Evolutionary conservation across 1,140 invertebrate genomes (phyloP).

Genomic region (Halictus rubicundus): DNA sequence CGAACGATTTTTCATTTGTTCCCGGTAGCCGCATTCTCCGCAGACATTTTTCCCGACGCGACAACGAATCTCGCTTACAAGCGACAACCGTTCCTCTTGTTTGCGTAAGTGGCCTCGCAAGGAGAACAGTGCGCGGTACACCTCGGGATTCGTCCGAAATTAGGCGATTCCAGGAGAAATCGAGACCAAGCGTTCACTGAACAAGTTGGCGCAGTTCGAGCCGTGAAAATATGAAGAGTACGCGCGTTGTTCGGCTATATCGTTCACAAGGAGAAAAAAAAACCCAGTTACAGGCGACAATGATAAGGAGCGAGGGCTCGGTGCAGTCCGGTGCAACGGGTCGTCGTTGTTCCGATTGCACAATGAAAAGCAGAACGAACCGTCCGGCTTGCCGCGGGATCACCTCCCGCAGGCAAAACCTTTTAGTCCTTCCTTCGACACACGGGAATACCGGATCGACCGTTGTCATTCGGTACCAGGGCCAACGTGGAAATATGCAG

Average conservation of each 20-base stretch:
- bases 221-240: too few relatives aligned
- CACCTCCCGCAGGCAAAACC: slow-evolving; percentile 68
- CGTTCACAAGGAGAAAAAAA: slow-evolving; percentile 1
- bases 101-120: slow-evolving; percentile 21
- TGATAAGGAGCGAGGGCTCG: slow-evolving; percentile 27
- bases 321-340: slow-evolving; percentile 19
- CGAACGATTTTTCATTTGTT: slow-evolving; percentile 73
- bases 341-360: slow-evolving; percentile 53
- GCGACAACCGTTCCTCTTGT: slow-evolving; percentile 14
- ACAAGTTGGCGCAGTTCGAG: too few relatives aligned
- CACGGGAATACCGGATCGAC: slow-evolving; percentile 39
- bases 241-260: too few relatives aligned
- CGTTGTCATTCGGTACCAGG: slow-evolving; percentile 50
- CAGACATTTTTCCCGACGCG: slow-evolving; percentile 52
- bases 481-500: slow-evolving; percentile 42
- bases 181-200: too few relatives aligned
- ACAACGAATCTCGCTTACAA: slow-evolving; percentile 38
- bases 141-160: background rate
- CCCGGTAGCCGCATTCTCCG: slow-evolving; percentile 62
- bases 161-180: background rate
- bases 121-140: slow-evolving; percentile 11
- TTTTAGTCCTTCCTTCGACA: slow-evolving; percentile 62
- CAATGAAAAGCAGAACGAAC: slow-evolving; percentile 59
- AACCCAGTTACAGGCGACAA: slow-evolving; percentile 1
- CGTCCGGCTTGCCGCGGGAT: slow-evolving; percentile 41